phyloP scores from a whole-genome alignment of 2,797 vertebrate genomes.

The Luscinia luscinia region DNA sequence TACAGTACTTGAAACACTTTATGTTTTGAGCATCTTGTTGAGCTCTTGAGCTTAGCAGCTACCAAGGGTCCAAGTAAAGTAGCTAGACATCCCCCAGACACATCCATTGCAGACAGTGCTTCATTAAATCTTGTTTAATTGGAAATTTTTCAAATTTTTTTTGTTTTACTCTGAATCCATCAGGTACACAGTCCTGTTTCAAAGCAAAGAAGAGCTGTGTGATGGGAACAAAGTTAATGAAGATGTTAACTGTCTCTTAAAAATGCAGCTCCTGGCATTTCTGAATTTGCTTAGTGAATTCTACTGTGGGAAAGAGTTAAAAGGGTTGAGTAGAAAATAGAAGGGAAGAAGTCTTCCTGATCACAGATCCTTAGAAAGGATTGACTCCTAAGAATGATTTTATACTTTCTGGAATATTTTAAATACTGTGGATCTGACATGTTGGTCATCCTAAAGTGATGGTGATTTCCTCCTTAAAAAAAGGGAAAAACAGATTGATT shows the following conservation, averaged over 20 bases:
- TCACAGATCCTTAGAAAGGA: background rate
- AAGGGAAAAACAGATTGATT: background rate
- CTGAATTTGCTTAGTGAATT: background rate
- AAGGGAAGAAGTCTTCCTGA: background rate
- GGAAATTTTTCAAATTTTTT: background rate
- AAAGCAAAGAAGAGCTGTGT: background rate
- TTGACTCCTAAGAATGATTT: background rate
- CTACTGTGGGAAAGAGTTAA: background rate
- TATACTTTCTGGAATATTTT: background rate
- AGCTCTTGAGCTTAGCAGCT: background rate
- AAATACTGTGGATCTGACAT: background rate
- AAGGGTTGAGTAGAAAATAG: background rate
- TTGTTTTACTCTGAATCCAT: background rate
- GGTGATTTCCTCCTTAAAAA: background rate
- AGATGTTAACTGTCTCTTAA: background rate
- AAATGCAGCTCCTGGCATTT: background rate
- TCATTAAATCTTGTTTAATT: background rate
- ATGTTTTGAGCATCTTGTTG: background rate
- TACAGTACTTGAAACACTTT: background rate
- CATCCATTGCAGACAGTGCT: background rate
- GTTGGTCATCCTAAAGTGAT: background rate
- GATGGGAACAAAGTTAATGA: background rate
- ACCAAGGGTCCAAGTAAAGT: background rate
- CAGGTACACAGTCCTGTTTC: background rate
- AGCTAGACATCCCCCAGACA: background rate